Percentiles rank a stretch among this genome's conserved stretches.
These are phyloP conservation scores for Epizoanthus stellaris DNA, from an alignment of 92 coral and sea anemone species.

Conservation along the genomic window DNA sequence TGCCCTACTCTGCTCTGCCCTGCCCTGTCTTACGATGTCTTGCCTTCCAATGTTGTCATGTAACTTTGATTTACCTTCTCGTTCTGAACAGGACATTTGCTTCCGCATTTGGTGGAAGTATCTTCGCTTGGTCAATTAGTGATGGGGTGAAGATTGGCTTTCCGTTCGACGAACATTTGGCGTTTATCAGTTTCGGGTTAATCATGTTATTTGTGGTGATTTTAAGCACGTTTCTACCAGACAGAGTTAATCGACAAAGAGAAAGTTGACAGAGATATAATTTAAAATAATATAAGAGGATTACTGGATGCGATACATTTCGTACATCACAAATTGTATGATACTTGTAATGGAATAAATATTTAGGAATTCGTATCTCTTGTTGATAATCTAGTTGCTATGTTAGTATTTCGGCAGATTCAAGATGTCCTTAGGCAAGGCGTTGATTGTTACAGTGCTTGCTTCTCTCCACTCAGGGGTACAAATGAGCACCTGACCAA, in stretches of 20 bases:
- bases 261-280: background rate
- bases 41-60: background rate
- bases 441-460: too few relatives aligned
- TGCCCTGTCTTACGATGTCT: background rate
- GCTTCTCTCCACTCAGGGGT: too few relatives aligned
- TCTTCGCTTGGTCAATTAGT: constrained; percentile 91
- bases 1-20: too few relatives aligned
- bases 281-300: too few relatives aligned
- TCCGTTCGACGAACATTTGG: constrained; percentile 79
- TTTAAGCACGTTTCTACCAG: constrained; percentile 64
- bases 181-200: constrained; percentile 67
- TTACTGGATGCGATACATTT: too few relatives aligned
- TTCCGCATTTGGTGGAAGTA: constrained; percentile 80
- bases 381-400: too few relatives aligned
- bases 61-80: background rate
- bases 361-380: too few relatives aligned
- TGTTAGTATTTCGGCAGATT: too few relatives aligned
- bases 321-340: too few relatives aligned
- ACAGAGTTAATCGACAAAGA: constrained; percentile 48
- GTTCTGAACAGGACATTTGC: constrained; percentile 62
- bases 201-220: constrained; percentile 51
- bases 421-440: too few relatives aligned
- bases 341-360: too few relatives aligned
- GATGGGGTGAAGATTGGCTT: constrained; percentile 76
- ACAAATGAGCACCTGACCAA: too few relatives aligned